Evolutionary conservation across 2,113 vertebrate genomes (phyloP), one percentile per base, ranked within the genome.

Genomic region (Lepus americanus): DNA sequence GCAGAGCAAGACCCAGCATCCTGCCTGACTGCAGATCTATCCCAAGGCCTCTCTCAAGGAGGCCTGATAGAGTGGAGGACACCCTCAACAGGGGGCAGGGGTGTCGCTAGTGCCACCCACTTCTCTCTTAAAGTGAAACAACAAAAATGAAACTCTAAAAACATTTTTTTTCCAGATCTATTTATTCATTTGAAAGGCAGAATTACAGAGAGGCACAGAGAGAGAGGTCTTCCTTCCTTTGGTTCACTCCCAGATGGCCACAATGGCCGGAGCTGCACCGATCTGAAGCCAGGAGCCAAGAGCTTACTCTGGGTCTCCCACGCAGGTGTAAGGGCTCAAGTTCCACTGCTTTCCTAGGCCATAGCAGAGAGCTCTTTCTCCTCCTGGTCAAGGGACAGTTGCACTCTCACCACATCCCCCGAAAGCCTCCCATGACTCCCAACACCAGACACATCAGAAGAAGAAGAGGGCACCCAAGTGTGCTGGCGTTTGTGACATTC

Each of bases 131-230:
- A 77, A 31, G 31, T 53, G n/a, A 85, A 78, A 73, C 61, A 67
- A 49, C 76, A 44, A 67, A 79, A 87, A 44, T 6, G n/a, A 89
- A 83, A 36, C 88, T 76, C 76, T 61, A 69, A 74, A 78, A 84
- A 87, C 83, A n/a, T 25, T 77, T 79, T 36, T 44, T 44, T 7
- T 7, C 44, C 44, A 44, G 44, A 44, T 44, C 6, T 44, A 44
- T 44, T 44, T 44, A 44, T 44, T 44, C 44, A 44, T 44, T 44
- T 44, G 44, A 44, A 44, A 44, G 44, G 44, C 44, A 44, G 44
- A 44, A 44, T 44, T 44, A 44, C 44, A 44, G 44, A 44, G 44
- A 44, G 39, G 39, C 39, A 44, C 44, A 44, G 6, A 44, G 7
- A 44, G 44, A 44, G 44, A 44, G 44, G 44, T 44, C 44, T 44